These are phyloP conservation scores for Pecten maximus DNA, from an alignment of 2,888 invertebrate genomes.

Conservation along the genomic window DNA sequence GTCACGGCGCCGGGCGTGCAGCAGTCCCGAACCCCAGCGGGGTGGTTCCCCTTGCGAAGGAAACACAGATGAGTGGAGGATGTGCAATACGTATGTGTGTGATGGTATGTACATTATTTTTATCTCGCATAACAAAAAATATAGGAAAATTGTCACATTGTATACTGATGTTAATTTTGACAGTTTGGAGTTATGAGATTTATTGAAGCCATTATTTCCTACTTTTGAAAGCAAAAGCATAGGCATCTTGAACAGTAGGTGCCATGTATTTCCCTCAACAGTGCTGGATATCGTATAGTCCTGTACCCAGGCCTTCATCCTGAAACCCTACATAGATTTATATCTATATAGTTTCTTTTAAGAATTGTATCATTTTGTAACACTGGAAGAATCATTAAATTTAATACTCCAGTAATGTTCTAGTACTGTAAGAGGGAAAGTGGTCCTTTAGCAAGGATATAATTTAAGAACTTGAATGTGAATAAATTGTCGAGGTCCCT, in stretches of 20 bases:
- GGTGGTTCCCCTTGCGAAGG: constrained; percentile 88
- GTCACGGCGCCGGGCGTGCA: constrained; percentile 88
- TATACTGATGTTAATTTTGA: background rate
- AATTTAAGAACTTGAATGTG: no score
- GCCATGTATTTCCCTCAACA: background rate
- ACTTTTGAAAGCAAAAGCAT: background rate
- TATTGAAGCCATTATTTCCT: background rate
- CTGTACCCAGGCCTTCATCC: no score
- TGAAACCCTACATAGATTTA: no score
- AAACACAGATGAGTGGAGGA: constrained; percentile 88
- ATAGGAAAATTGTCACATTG: background rate
- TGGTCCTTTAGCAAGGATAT: no score
- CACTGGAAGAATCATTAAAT: background rate
- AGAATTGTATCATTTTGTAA: background rate
- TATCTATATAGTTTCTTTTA: no score
- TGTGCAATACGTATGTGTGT: constrained; percentile 86
- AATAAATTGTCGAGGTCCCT: no score
- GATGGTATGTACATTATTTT: constrained; percentile 67
- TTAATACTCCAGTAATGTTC: no score
- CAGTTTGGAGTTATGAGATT: background rate
- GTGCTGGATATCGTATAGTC: no score
- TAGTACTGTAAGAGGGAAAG: no score
- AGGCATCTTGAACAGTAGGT: no score
- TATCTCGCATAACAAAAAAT: background rate
- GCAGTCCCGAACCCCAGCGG: constrained; percentile 86